Base-by-base conservation (phyloP, 2,888 invertebrate genomes). In the Cryptophagus acutangulus region DNA sequence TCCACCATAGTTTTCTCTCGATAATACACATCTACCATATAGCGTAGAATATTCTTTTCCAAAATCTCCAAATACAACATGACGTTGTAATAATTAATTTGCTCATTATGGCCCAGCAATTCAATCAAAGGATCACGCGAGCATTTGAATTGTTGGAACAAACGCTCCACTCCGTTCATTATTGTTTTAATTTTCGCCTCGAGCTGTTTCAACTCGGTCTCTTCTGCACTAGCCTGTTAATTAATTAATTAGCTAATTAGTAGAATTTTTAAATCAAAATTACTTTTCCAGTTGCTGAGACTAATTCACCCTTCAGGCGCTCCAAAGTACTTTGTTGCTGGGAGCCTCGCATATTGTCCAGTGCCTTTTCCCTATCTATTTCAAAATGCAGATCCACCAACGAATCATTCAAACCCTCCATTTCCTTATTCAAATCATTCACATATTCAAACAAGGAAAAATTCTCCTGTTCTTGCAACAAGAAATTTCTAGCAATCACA, bases 391-490 rank as follows among this genome's bases (percentile, higher is more conserved):
- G 65, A 47, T 76, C 73, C 34, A 76, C 75, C 0, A 87, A 81
- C 37, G 76, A 77, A 49, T 84, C 81, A 51, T 82, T 81, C 2
- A 88, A 63, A 28, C 77, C 74, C 65, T 89, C 88, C 41, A 89
- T 74, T 66, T 90, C 87, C 28, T 81, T 84, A 65, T 92, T 91
- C 41, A 93, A 74, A 62, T 91, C 89, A 63, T 90, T 92, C 25
- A 93, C 87, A 62, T 89, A 92, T 68, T 84, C 89, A 65, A 93
- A 94, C 1, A 90, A 75, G 0, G 92, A 89, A 65, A 92, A 93
- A 71, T 93, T 94, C 64, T 88, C 87, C 54, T 89, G 89, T 61
- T 93, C 93, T 44, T 87, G 82, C 18, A 84, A 79, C n/a, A 82
- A 76, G 67, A 88, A 93, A 62, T 84, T 79, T 2, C 76, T 76